These are phyloP conservation scores for Argya squamiceps DNA, from an alignment of 2,797 vertebrate genomes.

Conservation along the genomic window DNA sequence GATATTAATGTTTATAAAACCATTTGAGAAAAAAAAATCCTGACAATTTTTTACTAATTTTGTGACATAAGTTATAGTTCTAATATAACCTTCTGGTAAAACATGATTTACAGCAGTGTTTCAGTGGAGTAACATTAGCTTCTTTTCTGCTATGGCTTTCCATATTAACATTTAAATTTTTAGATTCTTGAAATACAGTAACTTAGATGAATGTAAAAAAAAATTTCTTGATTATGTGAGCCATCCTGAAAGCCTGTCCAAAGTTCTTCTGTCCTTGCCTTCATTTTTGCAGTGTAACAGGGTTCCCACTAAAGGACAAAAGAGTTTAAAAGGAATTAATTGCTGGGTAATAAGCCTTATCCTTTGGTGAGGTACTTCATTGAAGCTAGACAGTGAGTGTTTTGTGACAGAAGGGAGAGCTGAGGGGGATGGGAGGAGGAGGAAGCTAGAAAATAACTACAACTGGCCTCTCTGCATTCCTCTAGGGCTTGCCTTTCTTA, in stretches of 20 bases:
- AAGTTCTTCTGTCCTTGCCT: neutral
- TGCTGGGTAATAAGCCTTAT: constrained; percentile 47
- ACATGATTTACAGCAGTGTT: neutral
- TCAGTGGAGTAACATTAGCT: neutral
- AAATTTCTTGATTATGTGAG: neutral
- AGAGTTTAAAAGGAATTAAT: constrained; percentile 48
- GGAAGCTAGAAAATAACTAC: constrained; percentile 56
- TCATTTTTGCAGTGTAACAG: neutral
- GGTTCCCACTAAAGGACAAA: constrained; percentile 8
- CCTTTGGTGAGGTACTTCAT: constrained; percentile 40
- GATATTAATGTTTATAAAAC: neutral
- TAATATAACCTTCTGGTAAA: neutral
- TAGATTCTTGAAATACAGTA: neutral
- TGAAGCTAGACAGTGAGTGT: constrained; percentile 44
- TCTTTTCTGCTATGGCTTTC: neutral
- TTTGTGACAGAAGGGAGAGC: constrained; percentile 51
- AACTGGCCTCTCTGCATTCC: constrained; percentile 67
- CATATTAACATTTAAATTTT: neutral
- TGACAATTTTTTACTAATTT: neutral
- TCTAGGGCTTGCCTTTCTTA: constrained; percentile 51
- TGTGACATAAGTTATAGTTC: neutral
- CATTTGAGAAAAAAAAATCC: neutral
- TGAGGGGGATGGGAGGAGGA: constrained; percentile 53
- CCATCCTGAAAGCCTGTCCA: neutral
- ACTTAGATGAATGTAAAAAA: neutral